A percentile compares a stretch with the other conserved stretches of the same genome.
Evolutionary conservation across 1,140 invertebrate genomes (phyloP).

Genomic region (Brachionus calyciflorus): DNA sequence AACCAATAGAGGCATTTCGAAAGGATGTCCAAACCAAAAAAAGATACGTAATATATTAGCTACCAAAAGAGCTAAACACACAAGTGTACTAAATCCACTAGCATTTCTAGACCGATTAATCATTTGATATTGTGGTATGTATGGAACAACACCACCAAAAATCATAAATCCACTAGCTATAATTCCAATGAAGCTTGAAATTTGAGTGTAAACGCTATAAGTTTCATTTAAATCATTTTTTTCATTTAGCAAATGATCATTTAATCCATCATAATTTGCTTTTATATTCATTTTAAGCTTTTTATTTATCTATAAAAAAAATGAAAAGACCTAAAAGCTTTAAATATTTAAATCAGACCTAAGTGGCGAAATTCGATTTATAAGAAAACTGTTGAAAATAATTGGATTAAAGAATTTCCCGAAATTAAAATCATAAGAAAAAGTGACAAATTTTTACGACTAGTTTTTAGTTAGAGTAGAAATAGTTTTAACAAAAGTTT

Average conservation of each 20-base stretch:
- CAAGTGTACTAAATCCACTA: slow-evolving; percentile 89
- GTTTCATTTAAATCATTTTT: background rate
- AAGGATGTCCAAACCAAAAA: slow-evolving; percentile 98
- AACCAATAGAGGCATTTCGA: slow-evolving; percentile 86
- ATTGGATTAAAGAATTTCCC: too few species aligned
- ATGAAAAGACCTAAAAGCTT: too few species aligned
- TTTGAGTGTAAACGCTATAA: slow-evolving; percentile 12
- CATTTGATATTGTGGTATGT: slow-evolving; percentile 87
- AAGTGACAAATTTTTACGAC: too few species aligned
- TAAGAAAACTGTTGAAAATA: too few species aligned
- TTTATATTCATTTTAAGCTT: background rate
- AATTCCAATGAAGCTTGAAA: slow-evolving; percentile 49
- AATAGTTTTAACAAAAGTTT: too few species aligned
- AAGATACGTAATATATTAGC: slow-evolving; percentile 93
- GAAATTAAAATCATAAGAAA: too few species aligned
- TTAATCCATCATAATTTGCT: background rate
- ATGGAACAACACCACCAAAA: slow-evolving; percentile 81
- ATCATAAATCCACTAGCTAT: slow-evolving; percentile 68
- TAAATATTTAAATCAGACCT: too few species aligned
- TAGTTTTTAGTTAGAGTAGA: too few species aligned
- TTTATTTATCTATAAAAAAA: too few species aligned
- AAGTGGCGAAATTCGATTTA: too few species aligned
- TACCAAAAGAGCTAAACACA: slow-evolving; percentile 86
- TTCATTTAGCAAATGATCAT: background rate
- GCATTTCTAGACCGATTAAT: slow-evolving; percentile 84